A percentile compares a stretch with the other conserved stretches of the same genome.
These are phyloP conservation scores for Holacanthus passer DNA, from an alignment of 2,113 vertebrate species.

Conservation along the genomic window DNA sequence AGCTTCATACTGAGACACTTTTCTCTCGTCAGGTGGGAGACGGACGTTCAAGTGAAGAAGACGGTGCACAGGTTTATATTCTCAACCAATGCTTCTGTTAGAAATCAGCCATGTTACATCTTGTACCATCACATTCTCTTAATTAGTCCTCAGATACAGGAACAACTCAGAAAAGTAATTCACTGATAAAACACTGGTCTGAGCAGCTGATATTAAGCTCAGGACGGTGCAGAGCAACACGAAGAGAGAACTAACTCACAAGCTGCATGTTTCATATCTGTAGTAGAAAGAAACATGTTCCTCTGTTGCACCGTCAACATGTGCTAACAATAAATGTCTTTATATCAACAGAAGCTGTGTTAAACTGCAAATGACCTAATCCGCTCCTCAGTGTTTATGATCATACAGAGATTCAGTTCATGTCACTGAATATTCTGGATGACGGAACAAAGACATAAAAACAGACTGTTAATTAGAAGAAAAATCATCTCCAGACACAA, in stretches of 20 bases:
- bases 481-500: not conserved
- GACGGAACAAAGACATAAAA: not conserved
- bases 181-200: no score
- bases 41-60: not conserved
- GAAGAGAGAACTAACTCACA: no score
- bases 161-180: no score
- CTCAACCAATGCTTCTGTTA: not conserved
- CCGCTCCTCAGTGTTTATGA: not conserved
- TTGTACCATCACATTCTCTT: not conserved
- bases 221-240: no score
- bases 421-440: not conserved
- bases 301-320: not conserved
- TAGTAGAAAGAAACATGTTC: no score
- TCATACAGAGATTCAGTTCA: not conserved
- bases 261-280: no score
- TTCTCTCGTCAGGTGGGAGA: not conserved
- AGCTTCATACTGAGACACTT: not conserved
- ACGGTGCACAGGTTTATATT: not conserved
- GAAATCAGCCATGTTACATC: not conserved
- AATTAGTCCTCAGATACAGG: slow-evolving; percentile 5
- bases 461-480: not conserved
- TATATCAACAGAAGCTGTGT: not conserved
- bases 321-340: not conserved
- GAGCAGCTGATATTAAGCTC: no score
- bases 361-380: not conserved